Base-by-base conservation (phyloP, 1,140 invertebrate genomes). In the Temnothorax longispinosus region DNA sequence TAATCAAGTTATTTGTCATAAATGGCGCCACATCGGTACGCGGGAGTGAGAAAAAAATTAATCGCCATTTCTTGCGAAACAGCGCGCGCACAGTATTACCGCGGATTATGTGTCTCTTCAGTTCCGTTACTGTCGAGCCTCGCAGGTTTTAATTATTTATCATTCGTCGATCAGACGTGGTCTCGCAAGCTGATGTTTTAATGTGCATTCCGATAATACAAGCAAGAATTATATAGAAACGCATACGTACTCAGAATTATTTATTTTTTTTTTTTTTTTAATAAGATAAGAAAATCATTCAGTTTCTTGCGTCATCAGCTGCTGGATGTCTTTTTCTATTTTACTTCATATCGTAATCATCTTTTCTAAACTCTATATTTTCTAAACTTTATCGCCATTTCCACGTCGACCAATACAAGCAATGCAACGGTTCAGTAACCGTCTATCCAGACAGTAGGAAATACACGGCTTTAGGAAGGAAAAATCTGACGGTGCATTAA, bases 401-500 rank as follows among this genome's bases (percentile, higher is more conserved):
- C 10, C n/a, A 15, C 35, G 13, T 18, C n/a, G 41, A 65, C 7
- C 11, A 11, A 27, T 38, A 44, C 7, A 8, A 38, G 52, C 13
- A 5, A 44, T 3, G 47, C 52, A 27, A 27, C 52, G 41, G 3
- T n/a, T 7, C 15, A 35, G 8, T 10, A 44, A 60, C 41, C n/a
- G n/a, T 21, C 18, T 38, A n/a, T 35, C 44, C 44, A 35, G 44
- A 58, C 27, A 18, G 18, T 18, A 52, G 13, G 21, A 41, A 65
- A 21, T 35, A 3, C 13, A 21, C 18, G 15, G 18, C 15, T 74
- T 60, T 21, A n/a, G 32, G 18, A n/a, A 58, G 27, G 41, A 60
- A 84, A 84, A 35, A 38, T 82, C 71, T 32, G 54, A n/a, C 41
- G 11, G 41, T 56, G n/a, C 32, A 41, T 21, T 84, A 74, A 84